These are phyloP conservation scores for Pseudochaenichthys georgianus DNA, from an alignment of 2,797 vertebrate genomes.

Conservation along the genomic window DNA sequence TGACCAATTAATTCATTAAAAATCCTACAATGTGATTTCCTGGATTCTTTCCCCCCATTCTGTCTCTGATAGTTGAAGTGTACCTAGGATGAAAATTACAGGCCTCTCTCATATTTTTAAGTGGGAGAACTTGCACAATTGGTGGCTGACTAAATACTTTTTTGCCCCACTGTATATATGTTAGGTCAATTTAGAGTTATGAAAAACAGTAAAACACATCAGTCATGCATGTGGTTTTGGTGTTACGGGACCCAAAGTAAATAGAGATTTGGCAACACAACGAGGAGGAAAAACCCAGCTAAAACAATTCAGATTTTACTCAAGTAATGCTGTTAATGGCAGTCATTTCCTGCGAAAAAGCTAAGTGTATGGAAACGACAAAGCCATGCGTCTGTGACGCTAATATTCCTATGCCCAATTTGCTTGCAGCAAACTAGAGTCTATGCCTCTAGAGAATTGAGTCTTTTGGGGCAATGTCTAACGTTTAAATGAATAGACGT, in stretches of 20 bases:
- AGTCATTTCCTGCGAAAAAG: constrained; percentile 11
- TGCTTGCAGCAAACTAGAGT: neutral
- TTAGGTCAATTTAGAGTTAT: neutral
- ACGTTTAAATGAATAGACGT: neutral
- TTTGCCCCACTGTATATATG: too few species aligned
- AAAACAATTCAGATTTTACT: neutral
- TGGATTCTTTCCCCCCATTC: too few species aligned
- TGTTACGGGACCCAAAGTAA: neutral
- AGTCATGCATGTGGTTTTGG: neutral
- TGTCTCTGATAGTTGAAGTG: too few species aligned
- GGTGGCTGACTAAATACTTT: too few species aligned
- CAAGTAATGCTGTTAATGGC: neutral
- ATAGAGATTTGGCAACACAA: neutral
- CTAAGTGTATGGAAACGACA: neutral
- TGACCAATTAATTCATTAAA: too few species aligned
- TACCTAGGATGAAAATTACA: too few species aligned
- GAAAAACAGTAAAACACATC: neutral
- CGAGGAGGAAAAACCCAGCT: neutral
- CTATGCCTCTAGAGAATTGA: neutral
- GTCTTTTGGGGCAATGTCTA: neutral
- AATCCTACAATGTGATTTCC: too few species aligned
- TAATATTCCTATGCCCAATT: constrained; percentile 10
- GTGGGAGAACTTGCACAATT: too few species aligned
- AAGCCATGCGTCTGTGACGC: neutral
- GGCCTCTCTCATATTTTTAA: too few species aligned